Percentiles rank a stretch among this genome's conserved stretches.
Conservation (phyloP, 2,888 invertebrate species). For the Coenonympha arcania region DNA sequence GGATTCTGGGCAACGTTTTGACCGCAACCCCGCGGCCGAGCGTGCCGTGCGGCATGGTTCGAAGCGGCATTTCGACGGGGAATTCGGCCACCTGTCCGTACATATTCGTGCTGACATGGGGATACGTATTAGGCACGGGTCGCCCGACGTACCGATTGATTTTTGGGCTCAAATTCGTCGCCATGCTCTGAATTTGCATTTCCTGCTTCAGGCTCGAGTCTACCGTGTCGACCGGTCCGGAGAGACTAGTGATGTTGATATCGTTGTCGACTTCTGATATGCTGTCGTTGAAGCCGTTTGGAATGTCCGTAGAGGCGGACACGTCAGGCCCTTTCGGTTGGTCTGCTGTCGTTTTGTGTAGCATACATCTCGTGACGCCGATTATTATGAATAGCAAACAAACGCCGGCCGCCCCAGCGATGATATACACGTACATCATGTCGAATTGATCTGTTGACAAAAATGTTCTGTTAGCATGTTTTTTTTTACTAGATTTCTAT, state of each 20-base stretch:
- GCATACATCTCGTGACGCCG: conserved; percentile 80
- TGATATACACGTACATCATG: conserved; percentile 87
- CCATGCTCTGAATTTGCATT: conserved; percentile 63
- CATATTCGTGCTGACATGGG: conserved; percentile 69
- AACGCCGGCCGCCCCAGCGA: conserved; percentile 82
- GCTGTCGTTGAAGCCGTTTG: conserved; percentile 88
- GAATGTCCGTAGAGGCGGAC: conserved; percentile 82
- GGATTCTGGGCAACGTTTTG: conserved; percentile 63
- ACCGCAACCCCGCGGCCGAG: conserved; percentile 65
- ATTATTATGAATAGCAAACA: conserved; percentile 81
- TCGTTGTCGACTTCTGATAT: conserved; percentile 89
- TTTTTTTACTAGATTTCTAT: too few species aligned
- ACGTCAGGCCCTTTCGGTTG: conserved; percentile 80
- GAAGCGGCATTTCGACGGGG: conserved; percentile 70
- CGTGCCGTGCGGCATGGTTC: conserved; percentile 67
- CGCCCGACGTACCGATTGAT: conserved; percentile 68
- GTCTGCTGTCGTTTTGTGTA: conserved; percentile 77
- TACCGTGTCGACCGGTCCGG: conserved; percentile 76
- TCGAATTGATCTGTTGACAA: conserved; percentile 79
- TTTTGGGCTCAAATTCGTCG: conserved; percentile 55
- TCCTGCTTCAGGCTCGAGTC: conserved; percentile 63
- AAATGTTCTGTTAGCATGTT: not conserved
- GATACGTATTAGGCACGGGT: conserved; percentile 67
- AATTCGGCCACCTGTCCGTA: conserved; percentile 70
- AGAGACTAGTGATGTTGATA: conserved; percentile 80